phyloP scores from a whole-genome alignment of 2,888 invertebrate genomes.

The Cataglyphis altisquamis region DNA sequence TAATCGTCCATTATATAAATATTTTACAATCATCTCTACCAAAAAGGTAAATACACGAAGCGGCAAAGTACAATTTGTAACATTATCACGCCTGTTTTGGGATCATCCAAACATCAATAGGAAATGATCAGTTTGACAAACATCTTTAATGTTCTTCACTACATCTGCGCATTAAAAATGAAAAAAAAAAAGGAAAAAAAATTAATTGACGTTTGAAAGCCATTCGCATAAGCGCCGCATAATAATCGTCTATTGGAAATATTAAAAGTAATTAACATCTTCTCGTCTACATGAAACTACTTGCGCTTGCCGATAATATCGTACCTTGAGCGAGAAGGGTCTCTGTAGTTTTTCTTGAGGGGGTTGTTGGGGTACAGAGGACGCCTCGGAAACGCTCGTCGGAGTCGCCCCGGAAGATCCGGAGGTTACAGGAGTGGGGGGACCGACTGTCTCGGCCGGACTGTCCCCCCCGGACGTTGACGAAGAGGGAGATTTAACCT shows the following conservation, averaged over 20 bases:
- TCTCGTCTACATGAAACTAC: conserved; percentile 56
- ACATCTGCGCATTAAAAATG: conserved; percentile 46
- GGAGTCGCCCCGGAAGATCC: conserved; percentile 83
- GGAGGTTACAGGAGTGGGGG: conserved; percentile 83
- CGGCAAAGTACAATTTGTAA: conserved; percentile 56
- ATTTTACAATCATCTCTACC: conserved; percentile 31
- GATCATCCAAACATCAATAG: conserved; percentile 57
- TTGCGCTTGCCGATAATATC: conserved; percentile 63
- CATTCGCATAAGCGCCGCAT: conserved; percentile 69
- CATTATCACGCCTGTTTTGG: conserved; percentile 46
- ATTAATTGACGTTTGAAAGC: conserved; percentile 65
- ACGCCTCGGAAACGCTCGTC: conserved; percentile 80
- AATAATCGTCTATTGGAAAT: conserved; percentile 59
- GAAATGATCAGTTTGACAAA: conserved; percentile 33
- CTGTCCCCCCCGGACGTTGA: conserved; percentile 85
- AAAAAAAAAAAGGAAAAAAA: conserved; percentile 29
- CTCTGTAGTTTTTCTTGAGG: conserved; percentile 87
- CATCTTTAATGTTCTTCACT: conserved; percentile 42
- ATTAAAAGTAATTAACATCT: conserved; percentile 48
- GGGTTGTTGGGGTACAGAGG: conserved; percentile 82
- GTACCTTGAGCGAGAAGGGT: conserved; percentile 89
- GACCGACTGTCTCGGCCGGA: conserved; percentile 83
- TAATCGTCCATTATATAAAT: conserved; percentile 53
- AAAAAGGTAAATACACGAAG: conserved; percentile 56
- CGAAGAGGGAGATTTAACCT: conserved; percentile 86